Conservation (phyloP, 2,797 vertebrate genomes). For the Anisognathus igniventris region DNA sequence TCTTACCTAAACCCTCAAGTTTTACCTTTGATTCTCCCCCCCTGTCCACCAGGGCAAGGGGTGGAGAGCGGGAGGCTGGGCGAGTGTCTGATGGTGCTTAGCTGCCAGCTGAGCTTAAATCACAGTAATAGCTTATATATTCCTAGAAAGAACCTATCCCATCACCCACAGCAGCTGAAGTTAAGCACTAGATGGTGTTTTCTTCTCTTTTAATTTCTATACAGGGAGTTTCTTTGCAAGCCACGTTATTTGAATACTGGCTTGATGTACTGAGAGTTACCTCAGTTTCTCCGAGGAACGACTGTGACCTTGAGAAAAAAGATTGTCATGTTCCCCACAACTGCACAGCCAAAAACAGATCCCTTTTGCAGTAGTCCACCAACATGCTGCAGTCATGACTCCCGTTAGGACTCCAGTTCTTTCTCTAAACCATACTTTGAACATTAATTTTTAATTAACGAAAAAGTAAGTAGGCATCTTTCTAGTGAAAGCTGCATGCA, state of each 20-base stretch:
- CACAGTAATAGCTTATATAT: background rate
- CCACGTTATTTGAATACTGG: background rate
- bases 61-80: background rate
- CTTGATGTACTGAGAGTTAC: background rate
- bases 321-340: background rate
- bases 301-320: background rate
- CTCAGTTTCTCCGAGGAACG: background rate
- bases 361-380: background rate
- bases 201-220: background rate
- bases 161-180: background rate
- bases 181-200: background rate
- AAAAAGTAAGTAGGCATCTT: background rate
- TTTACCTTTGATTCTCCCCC: background rate
- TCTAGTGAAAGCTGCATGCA: background rate
- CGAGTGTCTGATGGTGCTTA: background rate
- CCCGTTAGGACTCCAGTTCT: background rate
- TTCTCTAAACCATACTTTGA: background rate
- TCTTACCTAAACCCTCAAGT: background rate
- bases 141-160: background rate
- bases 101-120: background rate
- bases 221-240: background rate
- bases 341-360: background rate
- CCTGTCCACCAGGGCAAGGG: background rate
- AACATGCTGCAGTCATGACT: background rate
- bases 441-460: background rate